Evolutionary conservation across 2,113 vertebrate species (phyloP).

Genomic region (Catagonus wagneri): DNA sequence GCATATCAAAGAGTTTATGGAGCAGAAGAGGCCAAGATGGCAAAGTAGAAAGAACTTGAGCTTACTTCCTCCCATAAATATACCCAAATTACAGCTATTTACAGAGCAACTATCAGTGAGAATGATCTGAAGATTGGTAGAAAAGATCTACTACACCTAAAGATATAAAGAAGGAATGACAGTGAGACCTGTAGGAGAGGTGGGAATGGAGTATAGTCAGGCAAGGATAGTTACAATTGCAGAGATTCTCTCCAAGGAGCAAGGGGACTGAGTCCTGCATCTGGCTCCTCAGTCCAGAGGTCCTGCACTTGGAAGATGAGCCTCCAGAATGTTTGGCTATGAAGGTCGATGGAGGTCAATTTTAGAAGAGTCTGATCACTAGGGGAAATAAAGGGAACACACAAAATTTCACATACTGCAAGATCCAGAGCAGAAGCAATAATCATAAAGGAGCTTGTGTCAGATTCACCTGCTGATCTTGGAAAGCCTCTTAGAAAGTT

Average conservation of each 20-base stretch:
- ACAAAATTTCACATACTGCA: neutral
- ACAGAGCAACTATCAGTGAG: neutral
- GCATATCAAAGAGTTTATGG: neutral
- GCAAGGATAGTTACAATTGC: neutral
- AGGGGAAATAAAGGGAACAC: neutral
- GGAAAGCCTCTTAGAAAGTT: neutral
- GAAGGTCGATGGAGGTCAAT: neutral
- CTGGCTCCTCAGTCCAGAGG: neutral
- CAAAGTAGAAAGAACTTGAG: neutral
- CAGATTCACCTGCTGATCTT: neutral
- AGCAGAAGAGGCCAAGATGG: neutral
- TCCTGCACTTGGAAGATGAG: neutral
- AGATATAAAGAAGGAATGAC: neutral
- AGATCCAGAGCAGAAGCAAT: neutral
- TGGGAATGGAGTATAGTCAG: neutral
- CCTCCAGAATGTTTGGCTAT: neutral
- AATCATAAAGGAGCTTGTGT: neutral
- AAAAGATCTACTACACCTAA: neutral
- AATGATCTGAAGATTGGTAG: neutral
- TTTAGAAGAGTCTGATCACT: too few species aligned
- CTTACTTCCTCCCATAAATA: neutral
- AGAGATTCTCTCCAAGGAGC: neutral
- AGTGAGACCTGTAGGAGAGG: neutral
- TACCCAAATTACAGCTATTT: neutral
- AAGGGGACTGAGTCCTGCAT: accelerated